phyloP scores from a whole-genome alignment of 2,113 vertebrate species.

The Polyodon spathula region DNA sequence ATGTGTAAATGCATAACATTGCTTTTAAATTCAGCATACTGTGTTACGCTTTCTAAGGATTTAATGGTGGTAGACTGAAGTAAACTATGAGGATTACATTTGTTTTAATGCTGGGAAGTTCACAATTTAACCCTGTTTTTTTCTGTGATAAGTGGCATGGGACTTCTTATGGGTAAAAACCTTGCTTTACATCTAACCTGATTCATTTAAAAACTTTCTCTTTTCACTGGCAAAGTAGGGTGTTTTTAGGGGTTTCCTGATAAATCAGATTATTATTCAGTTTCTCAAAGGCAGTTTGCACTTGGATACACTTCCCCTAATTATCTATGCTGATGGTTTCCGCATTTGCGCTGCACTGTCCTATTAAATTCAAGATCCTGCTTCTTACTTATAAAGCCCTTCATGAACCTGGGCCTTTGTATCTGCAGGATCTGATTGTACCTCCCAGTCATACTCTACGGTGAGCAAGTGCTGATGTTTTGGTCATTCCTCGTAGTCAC shows the following conservation, averaged over 20 bases:
- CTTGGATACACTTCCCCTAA: conserved; percentile 13
- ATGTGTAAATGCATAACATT: no score
- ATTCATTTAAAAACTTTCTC: conserved; percentile 18
- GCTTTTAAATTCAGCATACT: no score
- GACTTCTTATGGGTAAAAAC: conserved; percentile 11
- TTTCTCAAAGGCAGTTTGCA: conserved; percentile 11
- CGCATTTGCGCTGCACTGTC: not conserved
- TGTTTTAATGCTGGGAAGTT: conserved; percentile 15
- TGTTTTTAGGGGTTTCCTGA: conserved; percentile 10
- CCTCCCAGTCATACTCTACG: no score
- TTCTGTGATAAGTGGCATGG: conserved; percentile 16
- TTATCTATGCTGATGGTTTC: conserved; percentile 4
- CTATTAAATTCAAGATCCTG: no score
- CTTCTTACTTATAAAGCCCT: no score
- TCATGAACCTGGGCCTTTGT: no score
- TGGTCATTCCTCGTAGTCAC: no score
- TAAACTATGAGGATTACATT: no score
- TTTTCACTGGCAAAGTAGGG: conserved; percentile 2
- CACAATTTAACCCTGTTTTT: conserved; percentile 17
- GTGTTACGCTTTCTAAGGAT: no score
- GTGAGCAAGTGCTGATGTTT: no score
- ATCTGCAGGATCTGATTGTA: no score
- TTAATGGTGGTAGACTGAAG: no score
- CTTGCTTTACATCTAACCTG: conserved; percentile 11
- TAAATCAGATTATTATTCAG: conserved; percentile 13